Percentiles rank a stretch among this genome's conserved stretches.
These are phyloP conservation scores for Dermochelys coriacea DNA, from an alignment of 2,797 vertebrate genomes.

Conservation along the genomic window DNA sequence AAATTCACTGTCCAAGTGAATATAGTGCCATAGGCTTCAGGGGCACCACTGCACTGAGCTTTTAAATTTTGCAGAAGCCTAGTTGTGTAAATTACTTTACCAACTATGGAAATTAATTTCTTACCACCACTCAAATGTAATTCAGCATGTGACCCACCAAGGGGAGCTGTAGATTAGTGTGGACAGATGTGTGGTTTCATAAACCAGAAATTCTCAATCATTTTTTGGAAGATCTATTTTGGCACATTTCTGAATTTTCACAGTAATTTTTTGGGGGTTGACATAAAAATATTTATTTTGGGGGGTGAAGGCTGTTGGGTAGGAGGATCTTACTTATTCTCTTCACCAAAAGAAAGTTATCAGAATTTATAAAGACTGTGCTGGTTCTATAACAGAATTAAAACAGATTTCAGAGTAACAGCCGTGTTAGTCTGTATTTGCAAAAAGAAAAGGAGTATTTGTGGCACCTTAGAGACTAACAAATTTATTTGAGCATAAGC, in stretches of 20 bases:
- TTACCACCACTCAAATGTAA: slow-evolving; percentile 47
- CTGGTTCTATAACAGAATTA: slow-evolving; percentile 57
- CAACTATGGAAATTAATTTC: not conserved
- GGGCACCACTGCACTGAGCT: not conserved
- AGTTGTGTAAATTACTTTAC: not conserved
- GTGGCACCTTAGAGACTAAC: no score
- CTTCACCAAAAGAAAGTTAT: slow-evolving; percentile 17
- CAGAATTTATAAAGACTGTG: slow-evolving; percentile 14
- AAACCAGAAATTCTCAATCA: slow-evolving; percentile 37
- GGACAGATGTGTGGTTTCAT: slow-evolving; percentile 58
- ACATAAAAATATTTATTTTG: slow-evolving; percentile 12
- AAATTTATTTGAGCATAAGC: no score
- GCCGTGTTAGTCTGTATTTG: no score
- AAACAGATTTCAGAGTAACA: no score
- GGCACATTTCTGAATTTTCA: slow-evolving; percentile 44
- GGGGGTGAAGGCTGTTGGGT: not conserved
- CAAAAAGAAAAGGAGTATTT: no score
- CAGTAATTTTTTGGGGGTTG: not conserved
- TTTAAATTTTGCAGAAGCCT: not conserved
- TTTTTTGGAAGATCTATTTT: slow-evolving; percentile 19
- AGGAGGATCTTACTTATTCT: not conserved
- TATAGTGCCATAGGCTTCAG: not conserved
- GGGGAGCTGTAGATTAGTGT: slow-evolving; percentile 76
- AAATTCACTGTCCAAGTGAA: not conserved
- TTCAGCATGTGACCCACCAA: slow-evolving; percentile 76